Conservation (phyloP, 2,888 invertebrate species). For the Stramonita haemastoma region DNA sequence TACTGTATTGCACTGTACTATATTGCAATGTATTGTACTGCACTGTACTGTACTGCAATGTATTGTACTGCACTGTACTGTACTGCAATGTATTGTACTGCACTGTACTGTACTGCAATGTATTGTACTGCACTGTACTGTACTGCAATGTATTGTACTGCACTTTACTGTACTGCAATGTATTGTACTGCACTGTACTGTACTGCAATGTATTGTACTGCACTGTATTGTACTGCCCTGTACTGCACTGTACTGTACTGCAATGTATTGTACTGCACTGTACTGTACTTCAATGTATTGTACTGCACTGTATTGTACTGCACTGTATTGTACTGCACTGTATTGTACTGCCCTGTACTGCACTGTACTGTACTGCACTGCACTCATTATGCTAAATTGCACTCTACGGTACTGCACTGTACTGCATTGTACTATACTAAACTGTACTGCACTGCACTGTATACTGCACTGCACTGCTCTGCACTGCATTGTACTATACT, state of each 20-base stretch:
- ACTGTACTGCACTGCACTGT: neutral
- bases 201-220: too few relatives aligned
- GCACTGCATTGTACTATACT: constrained; percentile 5
- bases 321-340: too few relatives aligned
- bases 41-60: neutral
- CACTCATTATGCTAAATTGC: neutral
- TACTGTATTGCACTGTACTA: neutral
- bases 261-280: too few relatives aligned
- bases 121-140: neutral
- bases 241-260: too few relatives aligned
- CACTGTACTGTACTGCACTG: too few relatives aligned
- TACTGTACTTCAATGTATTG: too few relatives aligned
- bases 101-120: neutral
- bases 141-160: neutral
- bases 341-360: too few relatives aligned
- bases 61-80: neutral
- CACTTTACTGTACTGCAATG: too few relatives aligned
- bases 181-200: too few relatives aligned
- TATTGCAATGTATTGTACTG: neutral
- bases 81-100: neutral
- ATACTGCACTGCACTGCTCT: neutral
- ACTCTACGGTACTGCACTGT: neutral
- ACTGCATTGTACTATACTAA: neutral
- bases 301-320: too few relatives aligned
- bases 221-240: too few relatives aligned